phyloP scores from a whole-genome alignment of 2,888 invertebrate genomes.

The Hylaea fasciaria region DNA sequence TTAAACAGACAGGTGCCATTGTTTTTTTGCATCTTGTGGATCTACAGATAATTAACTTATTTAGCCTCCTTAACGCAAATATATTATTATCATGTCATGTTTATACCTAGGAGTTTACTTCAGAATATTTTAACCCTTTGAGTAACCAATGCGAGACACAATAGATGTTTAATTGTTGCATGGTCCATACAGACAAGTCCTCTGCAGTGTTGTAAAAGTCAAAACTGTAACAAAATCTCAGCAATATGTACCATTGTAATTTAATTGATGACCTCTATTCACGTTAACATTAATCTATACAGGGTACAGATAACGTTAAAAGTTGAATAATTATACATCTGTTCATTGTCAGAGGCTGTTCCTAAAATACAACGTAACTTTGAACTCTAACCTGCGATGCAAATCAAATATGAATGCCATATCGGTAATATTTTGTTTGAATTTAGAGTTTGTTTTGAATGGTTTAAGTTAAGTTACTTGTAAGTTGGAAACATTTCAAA shows the following conservation, averaged over 20 bases:
- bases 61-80: too few species aligned
- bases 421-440: slow-evolving; percentile 7
- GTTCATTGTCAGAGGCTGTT: slow-evolving; percentile 3
- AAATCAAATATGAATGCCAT: slow-evolving; percentile 3
- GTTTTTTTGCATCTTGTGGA: neutral
- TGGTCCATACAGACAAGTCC: too few species aligned
- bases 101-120: too few species aligned
- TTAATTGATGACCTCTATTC: too few species aligned
- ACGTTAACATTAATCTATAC: too few species aligned
- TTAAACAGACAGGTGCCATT: neutral
- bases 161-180: too few species aligned
- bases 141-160: too few species aligned
- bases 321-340: neutral
- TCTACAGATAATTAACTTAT: too few species aligned
- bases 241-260: neutral
- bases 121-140: too few species aligned
- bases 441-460: neutral
- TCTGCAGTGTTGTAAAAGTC: too few species aligned
- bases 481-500: too few species aligned
- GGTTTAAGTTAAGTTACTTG: neutral
- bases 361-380: slow-evolving; percentile 17
- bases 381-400: slow-evolving; percentile 33
- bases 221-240: neutral
- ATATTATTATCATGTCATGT: too few species aligned
- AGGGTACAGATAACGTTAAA: slow-evolving; percentile 1